Base-by-base conservation (phyloP, 2,888 invertebrate species). In the Ectropis crepuscularia region DNA sequence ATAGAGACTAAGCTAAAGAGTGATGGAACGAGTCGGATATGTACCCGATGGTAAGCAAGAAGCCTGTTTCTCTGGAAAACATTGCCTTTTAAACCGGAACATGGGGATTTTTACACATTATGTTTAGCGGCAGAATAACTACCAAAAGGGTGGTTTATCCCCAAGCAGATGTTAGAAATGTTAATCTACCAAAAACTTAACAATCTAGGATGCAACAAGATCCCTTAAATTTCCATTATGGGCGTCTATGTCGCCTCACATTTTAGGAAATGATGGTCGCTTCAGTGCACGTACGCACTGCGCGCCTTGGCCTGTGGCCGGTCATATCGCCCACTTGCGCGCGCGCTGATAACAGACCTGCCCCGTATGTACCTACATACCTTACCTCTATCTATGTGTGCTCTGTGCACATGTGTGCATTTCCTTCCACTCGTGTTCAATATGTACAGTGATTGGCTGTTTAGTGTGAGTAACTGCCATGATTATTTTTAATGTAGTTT, bases 301-400 rank as follows among this genome's bases (percentile, higher is more conserved):
- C 39, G 51, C 70, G 74, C 75, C 79, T 74, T 76, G 81, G 74
- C 80, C 79, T 63, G 64, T 74, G 79, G 38, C 65, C 72, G 71
- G 70, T 42, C 65, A 69, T 75, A 78, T 79, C 80, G 63, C 49
- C 61, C 63, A 65, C 53, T 58, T 67, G 71, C 69, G 71, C 63
- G 68, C 51, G 68, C 71, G 69, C 64, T 58, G 81, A 80, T 81
- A 81, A 67, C 74, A 65, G 76, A 71, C 74, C 75, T 76, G 76
- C 54, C 65, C 50, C 9, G 68, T 63, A 62, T 60, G 53, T 54
- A 46, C 57, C 53, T n/a, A 46, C 43, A 11, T 46, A 36, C 53
- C 43, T 53, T 45, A 43, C 53, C 53, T 53, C 48, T 68, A 36
- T 65, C 62, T 45, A 54, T 61, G 66, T 66, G 65, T 53, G 59